These are phyloP conservation scores for Linnaemya tessellans DNA, from an alignment of 2,888 invertebrate genomes.

Conservation along the genomic window DNA sequence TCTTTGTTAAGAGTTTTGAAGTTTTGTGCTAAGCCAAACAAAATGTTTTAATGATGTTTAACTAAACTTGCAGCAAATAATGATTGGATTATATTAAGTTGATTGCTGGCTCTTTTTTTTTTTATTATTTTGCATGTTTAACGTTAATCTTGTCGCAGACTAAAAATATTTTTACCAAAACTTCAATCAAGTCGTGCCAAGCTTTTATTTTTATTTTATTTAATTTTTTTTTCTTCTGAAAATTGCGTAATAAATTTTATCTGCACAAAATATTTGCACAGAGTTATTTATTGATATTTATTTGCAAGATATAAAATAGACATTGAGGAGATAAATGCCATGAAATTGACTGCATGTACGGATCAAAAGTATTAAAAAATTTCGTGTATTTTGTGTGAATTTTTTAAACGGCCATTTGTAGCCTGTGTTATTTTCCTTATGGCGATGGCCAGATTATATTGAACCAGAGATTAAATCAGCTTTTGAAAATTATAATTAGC, in stretches of 20 bases:
- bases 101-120: not conserved
- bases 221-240: constrained; percentile 14
- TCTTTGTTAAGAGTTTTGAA: not conserved
- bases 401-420: not conserved
- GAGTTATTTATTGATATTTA: constrained; percentile 71
- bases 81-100: constrained; percentile 38
- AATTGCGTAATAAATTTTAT: constrained; percentile 71
- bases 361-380: constrained; percentile 17
- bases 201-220: not conserved
- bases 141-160: constrained; percentile 23
- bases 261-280: constrained; percentile 62
- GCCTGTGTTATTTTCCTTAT: not conserved
- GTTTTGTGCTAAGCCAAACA: constrained; percentile 6
- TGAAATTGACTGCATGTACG: constrained; percentile 55
- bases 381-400: not conserved
- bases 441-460: constrained; percentile 28
- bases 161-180: constrained; percentile 9
- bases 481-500: constrained; percentile 60
- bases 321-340: constrained; percentile 67
- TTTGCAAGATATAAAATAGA: constrained; percentile 65
- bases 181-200: constrained; percentile 58
- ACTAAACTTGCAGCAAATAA: constrained; percentile 40
- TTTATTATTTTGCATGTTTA: constrained; percentile 48
- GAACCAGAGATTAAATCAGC: constrained; percentile 13
- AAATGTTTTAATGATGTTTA: constrained; percentile 45